Conservation (phyloP, 2,888 invertebrate genomes). For the Lordiphosa andalusiaca region DNA sequence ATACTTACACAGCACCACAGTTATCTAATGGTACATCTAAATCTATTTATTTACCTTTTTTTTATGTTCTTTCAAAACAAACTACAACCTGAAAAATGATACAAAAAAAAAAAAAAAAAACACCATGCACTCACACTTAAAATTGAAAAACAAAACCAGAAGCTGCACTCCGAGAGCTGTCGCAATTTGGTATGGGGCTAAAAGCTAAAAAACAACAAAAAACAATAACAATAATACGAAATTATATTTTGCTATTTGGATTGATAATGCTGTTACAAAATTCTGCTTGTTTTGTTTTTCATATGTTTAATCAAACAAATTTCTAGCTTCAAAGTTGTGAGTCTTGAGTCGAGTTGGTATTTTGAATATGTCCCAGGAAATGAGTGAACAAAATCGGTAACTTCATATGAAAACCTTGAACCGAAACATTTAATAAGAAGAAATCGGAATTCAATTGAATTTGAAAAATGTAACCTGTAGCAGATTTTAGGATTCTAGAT, state of each 20-base stretch:
- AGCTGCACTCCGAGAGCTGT: constrained; percentile 81
- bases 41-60: constrained; percentile 42
- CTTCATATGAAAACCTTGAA: too few relatives aligned
- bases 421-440: too few relatives aligned
- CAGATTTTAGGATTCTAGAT: too few relatives aligned
- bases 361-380: constrained; percentile 18
- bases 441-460: too few relatives aligned
- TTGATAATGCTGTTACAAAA: constrained; percentile 56
- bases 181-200: constrained; percentile 80
- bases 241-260: constrained; percentile 38
- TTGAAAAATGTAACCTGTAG: too few relatives aligned
- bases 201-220: constrained; percentile 14
- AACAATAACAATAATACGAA: constrained; percentile 13
- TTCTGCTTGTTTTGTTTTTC: constrained; percentile 68
- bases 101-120: constrained; percentile 63
- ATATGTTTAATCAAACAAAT: constrained; percentile 14
- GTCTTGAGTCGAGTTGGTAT: constrained; percentile 3
- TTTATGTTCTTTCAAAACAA: constrained; percentile 58
- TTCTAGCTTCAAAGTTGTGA: constrained; percentile 1
- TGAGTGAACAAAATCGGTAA: too few relatives aligned
- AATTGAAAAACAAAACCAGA: constrained; percentile 74
- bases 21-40: constrained; percentile 42
- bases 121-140: constrained; percentile 34
- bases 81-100: constrained; percentile 46
- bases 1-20: constrained; percentile 28